Evolutionary conservation across 2,113 vertebrate genomes (phyloP), one percentile per base, ranked within the genome.

Genomic region (Phylloscopus trochilus): DNA sequence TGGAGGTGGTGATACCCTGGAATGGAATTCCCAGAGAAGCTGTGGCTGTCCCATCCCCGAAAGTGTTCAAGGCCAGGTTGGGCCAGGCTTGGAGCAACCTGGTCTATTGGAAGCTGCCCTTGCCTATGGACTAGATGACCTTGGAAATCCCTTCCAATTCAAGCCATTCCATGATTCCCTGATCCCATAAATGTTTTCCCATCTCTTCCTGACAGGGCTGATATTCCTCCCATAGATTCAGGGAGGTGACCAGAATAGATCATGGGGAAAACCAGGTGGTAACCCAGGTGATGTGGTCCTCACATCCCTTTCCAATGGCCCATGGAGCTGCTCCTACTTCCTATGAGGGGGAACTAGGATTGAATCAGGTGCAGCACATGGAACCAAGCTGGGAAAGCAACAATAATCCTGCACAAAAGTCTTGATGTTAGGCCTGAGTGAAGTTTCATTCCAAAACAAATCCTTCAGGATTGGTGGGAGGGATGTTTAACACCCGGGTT

Each of bases 371-470:
- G 33, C 35, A 11, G 46, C 17, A 20, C 35, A 23, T 0, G 2
- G 31, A 92, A 51, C 4, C 8, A 46, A 46, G 21, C 17, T 35
- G 77, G 30, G 69, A 87, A 87, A 75, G 10, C 51, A 83, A 13
- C 30, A 37, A 11, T 9, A 55, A 52, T 53, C 24, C 22, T 28
- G 3, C 73, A 64, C 31, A 7, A 69, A 8, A 33, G 6, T 55
- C 67, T 31, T 51, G 69, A 27, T 35, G 23, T n/a, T 23, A 31
- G 28, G 28, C 18, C 23, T 15, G 30, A 58, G 56, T 8, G 37
- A 89, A 86, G n/a, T 35, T 67, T 39, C 19, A 11, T 27, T 58
- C 64, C 75, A 70, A 91, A 96, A 68, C 55, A 91, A 92, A 91
- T 26, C 26, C 44, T 81, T 59, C n/a, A 49, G 83, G 67, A 56